These are phyloP conservation scores for Thecophora atra DNA, from an alignment of 2,888 invertebrate genomes.

Conservation along the genomic window DNA sequence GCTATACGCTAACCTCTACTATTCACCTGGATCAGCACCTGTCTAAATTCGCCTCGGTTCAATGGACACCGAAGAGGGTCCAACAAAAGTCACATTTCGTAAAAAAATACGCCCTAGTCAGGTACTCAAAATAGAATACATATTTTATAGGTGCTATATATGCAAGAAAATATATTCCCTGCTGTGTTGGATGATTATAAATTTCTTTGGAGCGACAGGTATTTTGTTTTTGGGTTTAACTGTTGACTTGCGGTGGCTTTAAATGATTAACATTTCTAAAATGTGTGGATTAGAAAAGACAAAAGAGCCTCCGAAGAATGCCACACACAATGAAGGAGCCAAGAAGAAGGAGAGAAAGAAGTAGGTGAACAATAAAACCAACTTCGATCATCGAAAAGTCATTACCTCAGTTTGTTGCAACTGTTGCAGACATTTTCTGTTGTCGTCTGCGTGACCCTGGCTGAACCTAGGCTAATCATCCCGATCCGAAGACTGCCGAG, in stretches of 20 bases:
- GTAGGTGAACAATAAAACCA: neutral
- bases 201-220: slow-evolving; percentile 35
- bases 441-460: neutral
- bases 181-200: slow-evolving; percentile 15
- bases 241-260: slow-evolving; percentile 36
- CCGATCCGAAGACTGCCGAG: no score
- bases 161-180: neutral
- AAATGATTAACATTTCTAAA: neutral
- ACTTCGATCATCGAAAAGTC: slow-evolving; percentile 8
- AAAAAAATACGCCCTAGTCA: no score
- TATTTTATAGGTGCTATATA: neutral
- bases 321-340: slow-evolving; percentile 33
- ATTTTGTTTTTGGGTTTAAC: slow-evolving; percentile 42
- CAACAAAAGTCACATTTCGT: no score
- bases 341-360: slow-evolving; percentile 6
- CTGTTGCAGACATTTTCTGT: slow-evolving; percentile 8
- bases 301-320: neutral
- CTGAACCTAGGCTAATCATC: neutral
- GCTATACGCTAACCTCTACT: no score
- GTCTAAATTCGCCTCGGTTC: no score
- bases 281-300: neutral
- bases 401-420: slow-evolving; percentile 17
- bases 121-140: no score
- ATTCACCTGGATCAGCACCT: no score
- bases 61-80: no score